Percentiles rank a stretch among this genome's conserved stretches.
These are phyloP conservation scores for Formica aserva DNA, from an alignment of 2,888 invertebrate genomes.

Conservation along the genomic window DNA sequence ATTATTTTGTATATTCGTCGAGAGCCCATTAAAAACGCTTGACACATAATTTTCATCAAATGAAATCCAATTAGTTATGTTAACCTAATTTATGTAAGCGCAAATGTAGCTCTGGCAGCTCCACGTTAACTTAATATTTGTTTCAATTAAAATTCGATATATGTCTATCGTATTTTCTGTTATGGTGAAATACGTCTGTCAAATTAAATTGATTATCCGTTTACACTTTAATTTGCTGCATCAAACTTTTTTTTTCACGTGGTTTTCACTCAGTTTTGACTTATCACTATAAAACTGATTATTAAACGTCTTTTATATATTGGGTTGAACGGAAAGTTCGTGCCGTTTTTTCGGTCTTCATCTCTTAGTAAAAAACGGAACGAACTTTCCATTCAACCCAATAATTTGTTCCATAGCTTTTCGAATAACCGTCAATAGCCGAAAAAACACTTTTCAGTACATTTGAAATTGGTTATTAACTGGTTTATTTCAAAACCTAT, in stretches of 20 bases:
- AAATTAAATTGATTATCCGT: slow-evolving; percentile 27
- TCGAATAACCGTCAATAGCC: too few relatives aligned
- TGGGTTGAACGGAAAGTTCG: too few relatives aligned
- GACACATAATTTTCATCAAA: slow-evolving; percentile 22
- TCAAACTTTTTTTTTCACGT: neutral
- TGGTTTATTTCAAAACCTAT: too few relatives aligned
- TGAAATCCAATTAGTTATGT: slow-evolving; percentile 19
- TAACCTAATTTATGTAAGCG: slow-evolving; percentile 25
- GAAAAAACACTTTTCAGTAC: too few relatives aligned
- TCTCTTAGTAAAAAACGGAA: too few relatives aligned
- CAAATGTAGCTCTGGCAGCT: slow-evolving; percentile 15
- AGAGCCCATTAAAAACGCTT: slow-evolving; percentile 19
- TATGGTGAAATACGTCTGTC: neutral
- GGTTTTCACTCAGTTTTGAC: neutral
- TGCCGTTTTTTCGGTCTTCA: too few relatives aligned
- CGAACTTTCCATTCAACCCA: too few relatives aligned
- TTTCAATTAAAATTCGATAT: slow-evolving; percentile 34
- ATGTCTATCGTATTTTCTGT: neutral
- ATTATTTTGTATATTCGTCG: slow-evolving; percentile 6
- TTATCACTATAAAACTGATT: neutral
- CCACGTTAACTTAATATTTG: slow-evolving; percentile 24
- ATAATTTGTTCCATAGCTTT: too few relatives aligned
- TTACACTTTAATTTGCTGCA: slow-evolving; percentile 25
- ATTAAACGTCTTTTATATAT: neutral
- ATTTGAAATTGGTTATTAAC: too few relatives aligned